Base-by-base conservation (phyloP, 53 echinoderm and acorn worm genomes). In the Apostichopus leukothele region DNA sequence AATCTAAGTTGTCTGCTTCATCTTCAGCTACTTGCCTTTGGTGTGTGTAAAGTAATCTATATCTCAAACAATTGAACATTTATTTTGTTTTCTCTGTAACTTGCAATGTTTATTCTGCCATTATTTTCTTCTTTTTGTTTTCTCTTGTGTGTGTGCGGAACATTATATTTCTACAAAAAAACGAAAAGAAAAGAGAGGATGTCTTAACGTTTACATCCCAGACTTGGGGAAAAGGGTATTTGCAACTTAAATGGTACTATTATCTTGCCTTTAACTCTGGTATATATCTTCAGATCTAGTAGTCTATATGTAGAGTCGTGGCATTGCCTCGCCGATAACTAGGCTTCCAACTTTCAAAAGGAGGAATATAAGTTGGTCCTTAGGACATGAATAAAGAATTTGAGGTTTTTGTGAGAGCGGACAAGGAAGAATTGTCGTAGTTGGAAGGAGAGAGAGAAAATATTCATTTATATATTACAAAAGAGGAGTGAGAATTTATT, bases 281-380 rank as follows among this genome's bases (percentile, higher is more conserved):
- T 81, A 79, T 79, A 79, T 79, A 81, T 81, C 81, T 81, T n/a
- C 81, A 59, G 51, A 81, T 81, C 55, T 54, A 81, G 26, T 57
- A 39, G 63, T 81, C 57, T 54, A 13, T 81, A n/a, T 52, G 81
- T 81, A 54, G 81, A 81, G 59, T 81, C 55, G 71, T 81, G 81
- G 81, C 81, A 55, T 81, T 81, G 81, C 81, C 81, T 81, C 59
- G 81, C 81, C 81, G 5, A 81, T 81, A 81, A 81, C 81, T 81
- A 81, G 81, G 81, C 81, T 81, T 81, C 81, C 81, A 81, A 21
- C 81, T 59, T 54, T 81, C 55, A 81, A 81, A 81, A 81, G 59
- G 18, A 81, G 10, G 59, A 79, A 50, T 12, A 26, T 54, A 54
- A 54, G 19, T 51, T 5, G 55, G 81, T 81, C 81, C 81, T 9